Conservation (phyloP, 2,888 invertebrate species). For the Drosophila emarginata region DNA sequence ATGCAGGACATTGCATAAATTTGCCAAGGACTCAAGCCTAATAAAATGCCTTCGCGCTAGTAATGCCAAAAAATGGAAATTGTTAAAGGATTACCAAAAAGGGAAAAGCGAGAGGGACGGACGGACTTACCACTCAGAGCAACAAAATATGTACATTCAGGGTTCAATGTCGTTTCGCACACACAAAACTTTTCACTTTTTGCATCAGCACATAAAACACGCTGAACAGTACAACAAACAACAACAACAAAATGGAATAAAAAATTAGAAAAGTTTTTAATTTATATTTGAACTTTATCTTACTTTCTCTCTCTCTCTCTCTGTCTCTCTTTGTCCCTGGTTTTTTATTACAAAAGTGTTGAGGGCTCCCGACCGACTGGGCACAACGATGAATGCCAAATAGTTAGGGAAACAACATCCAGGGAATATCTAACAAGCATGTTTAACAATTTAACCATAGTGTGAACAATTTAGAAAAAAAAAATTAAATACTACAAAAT, state of each 20-base stretch:
- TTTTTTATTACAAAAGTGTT: slow-evolving; percentile 63
- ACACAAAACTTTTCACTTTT: slow-evolving; percentile 75
- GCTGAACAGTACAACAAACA: slow-evolving; percentile 24
- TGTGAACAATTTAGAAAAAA: background rate
- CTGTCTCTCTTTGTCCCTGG: slow-evolving; percentile 36
- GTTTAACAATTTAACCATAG: slow-evolving; percentile 21
- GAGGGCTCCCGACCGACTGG: slow-evolving; percentile 63
- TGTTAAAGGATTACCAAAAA: slow-evolving; percentile 68
- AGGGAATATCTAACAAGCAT: slow-evolving; percentile 10
- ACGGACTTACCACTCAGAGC: background rate
- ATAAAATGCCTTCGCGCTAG: slow-evolving; percentile 29
- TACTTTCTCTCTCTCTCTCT: background rate
- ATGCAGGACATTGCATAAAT: slow-evolving; percentile 55
- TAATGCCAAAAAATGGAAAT: slow-evolving; percentile 67
- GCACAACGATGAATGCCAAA: slow-evolving; percentile 64
- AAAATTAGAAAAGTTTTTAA: slow-evolving; percentile 81
- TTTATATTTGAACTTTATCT: slow-evolving; percentile 80
- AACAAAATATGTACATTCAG: slow-evolving; percentile 3
- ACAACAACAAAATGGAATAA: slow-evolving; percentile 41
- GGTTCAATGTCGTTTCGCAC: slow-evolving; percentile 64
- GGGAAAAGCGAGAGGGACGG: background rate
- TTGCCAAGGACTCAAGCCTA: slow-evolving; percentile 27
- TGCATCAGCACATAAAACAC: slow-evolving; percentile 51
- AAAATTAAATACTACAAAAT: background rate
- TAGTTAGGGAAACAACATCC: slow-evolving; percentile 59